These are phyloP conservation scores for Calypte anna DNA, from an alignment of 2,113 vertebrate genomes.

Conservation along the genomic window DNA sequence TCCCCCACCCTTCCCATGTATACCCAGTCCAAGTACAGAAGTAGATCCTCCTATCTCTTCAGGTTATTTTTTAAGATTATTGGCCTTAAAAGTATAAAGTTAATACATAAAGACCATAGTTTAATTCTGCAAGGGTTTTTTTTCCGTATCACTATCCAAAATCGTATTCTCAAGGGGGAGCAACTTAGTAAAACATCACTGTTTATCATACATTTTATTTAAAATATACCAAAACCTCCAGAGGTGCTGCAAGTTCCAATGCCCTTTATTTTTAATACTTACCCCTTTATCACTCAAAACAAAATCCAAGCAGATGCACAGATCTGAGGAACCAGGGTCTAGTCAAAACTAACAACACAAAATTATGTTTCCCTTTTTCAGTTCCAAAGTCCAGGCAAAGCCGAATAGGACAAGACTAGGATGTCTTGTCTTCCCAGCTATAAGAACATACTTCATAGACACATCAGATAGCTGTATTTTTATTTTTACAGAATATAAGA, in stretches of 20 bases:
- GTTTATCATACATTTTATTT: background rate
- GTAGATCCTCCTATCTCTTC: background rate
- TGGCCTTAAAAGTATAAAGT: background rate
- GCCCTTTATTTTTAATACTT: background rate
- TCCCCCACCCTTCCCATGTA: accelerated
- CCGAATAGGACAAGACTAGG: accelerated
- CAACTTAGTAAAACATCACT: background rate
- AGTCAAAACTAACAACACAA: background rate
- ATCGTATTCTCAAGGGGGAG: background rate
- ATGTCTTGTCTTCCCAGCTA: background rate
- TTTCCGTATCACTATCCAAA: background rate
- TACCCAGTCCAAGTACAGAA: background rate
- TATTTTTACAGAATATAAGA: background rate
- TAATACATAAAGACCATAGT: background rate
- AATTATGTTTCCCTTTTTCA: background rate
- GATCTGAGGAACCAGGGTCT: background rate
- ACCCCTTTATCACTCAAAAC: accelerated
- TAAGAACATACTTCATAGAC: background rate
- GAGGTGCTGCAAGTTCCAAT: background rate
- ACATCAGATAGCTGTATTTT: background rate
- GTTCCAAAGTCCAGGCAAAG: background rate
- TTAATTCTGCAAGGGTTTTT: background rate
- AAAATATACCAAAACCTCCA: background rate
- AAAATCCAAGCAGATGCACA: background rate
- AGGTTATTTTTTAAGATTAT: background rate